Percentiles rank a stretch among this genome's conserved stretches.
phyloP scores from a whole-genome alignment of 2,888 invertebrate species.

The Acleris cristana region DNA sequence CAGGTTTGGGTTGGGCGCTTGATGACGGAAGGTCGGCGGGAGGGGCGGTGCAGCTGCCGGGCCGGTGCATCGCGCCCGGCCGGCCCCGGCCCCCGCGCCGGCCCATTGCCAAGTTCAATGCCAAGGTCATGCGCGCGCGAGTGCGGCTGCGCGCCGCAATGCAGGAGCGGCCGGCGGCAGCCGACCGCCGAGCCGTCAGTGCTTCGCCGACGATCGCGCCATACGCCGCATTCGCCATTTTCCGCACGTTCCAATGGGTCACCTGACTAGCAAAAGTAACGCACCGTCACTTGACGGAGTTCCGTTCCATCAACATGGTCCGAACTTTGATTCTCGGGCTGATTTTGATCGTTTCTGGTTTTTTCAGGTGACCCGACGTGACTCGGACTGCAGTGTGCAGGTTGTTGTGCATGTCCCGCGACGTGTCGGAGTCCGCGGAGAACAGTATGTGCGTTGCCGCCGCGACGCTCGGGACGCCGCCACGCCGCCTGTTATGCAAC shows the following conservation, averaged over 20 bases:
- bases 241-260: slow-evolving; percentile 53
- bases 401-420: slow-evolving; percentile 45
- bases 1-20: slow-evolving; percentile 49
- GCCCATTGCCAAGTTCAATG: slow-evolving; percentile 91
- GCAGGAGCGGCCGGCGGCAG: slow-evolving; percentile 83
- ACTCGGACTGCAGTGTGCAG: slow-evolving; percentile 48
- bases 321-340: neutral
- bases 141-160: slow-evolving; percentile 87
- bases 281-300: slow-evolving; percentile 1
- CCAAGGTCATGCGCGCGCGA: slow-evolving; percentile 89
- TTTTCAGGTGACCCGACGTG: slow-evolving; percentile 54
- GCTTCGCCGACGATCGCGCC: slow-evolving; percentile 71
- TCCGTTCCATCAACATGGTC: neutral
- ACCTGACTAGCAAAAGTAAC: slow-evolving; percentile 43
- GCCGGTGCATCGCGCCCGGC: slow-evolving; percentile 46
- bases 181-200: slow-evolving; percentile 72
- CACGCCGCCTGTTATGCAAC: slow-evolving; percentile 70
- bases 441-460: slow-evolving; percentile 55
- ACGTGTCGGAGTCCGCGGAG: slow-evolving; percentile 53
- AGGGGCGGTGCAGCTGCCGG: slow-evolving; percentile 79
- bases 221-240: slow-evolving; percentile 64
- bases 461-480: slow-evolving; percentile 45
- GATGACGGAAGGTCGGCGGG: slow-evolving; percentile 65
- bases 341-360: slow-evolving; percentile 40
- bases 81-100: slow-evolving; percentile 61